Evolutionary conservation across 2,797 vertebrate genomes (phyloP), one percentile per base, ranked within the genome.

Genomic region (Spinibarbus caldwelli): DNA sequence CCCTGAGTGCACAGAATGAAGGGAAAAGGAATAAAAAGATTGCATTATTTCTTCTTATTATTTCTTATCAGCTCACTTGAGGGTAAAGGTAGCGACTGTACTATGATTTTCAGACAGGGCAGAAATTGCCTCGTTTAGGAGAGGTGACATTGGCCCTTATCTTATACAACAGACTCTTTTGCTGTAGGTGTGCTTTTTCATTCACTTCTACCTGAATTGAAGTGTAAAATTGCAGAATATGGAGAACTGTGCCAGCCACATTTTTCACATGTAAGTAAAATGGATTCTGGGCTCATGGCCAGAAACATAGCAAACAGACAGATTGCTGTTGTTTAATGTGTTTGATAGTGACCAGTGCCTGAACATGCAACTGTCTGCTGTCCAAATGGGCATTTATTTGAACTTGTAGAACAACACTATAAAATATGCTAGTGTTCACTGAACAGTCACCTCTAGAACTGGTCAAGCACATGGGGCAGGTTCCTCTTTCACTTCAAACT

Each of bases 121-220:
- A 78, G 34, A 78, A 78, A 57, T 78, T 41, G 52, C 23, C 8
- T 57, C 34, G 1, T 38, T 59, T 54, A 41, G 75, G 5, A 59
- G 36, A 78, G 52, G 75, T 78, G 75, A 78, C 75, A 78, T 57
- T 78, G 75, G 52, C 34, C 75, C 34, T 78, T 78, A 78, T 78
- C 75, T 78, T 78, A 59, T 78, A 26, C n/a, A 78, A 41, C 34
- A 57, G 23, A 59, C 52, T 26, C 15, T 59, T 59, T 59, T 59
- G 75, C 75, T 59, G 52, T 78, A 23, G 75, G 6, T 59, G 52
- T 59, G 52, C 52, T 59, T 78, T 78, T 59, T 38, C 34, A 78
- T 78, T 41, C 7, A 78, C 8, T 78, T 59, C 52, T 11, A 59
- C 23, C 34, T 52, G 29, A 52, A 23, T 14, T 36, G 29, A 76